Evolutionary conservation across 2,888 invertebrate genomes (phyloP).

Genomic region (Caenorhabditis parvicauda): DNA sequence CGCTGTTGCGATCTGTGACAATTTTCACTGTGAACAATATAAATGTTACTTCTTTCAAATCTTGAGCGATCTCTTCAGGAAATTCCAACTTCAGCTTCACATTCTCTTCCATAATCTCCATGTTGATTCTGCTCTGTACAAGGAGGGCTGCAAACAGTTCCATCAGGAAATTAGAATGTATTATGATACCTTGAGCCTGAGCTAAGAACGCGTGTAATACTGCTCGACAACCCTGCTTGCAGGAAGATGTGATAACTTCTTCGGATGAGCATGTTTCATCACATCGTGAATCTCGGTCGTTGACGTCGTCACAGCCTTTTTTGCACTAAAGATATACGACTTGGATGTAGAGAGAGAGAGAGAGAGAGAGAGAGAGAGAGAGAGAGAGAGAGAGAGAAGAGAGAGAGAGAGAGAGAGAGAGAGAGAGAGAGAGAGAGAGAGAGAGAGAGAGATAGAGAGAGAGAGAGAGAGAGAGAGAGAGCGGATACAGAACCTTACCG

Average conservation of each 20-base stretch:
- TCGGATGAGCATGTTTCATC: constrained; percentile 35
- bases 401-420: too few species aligned
- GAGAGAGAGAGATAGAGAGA: too few species aligned
- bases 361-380: too few species aligned
- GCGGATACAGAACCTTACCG: constrained; percentile 30
- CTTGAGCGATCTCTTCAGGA: constrained; percentile 27
- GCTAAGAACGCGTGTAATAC: constrained; percentile 51
- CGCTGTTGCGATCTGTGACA: constrained; percentile 46
- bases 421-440: too few species aligned
- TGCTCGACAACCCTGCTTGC: constrained; percentile 54
- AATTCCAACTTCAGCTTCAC: constrained; percentile 50
- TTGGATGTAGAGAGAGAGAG: background rate
- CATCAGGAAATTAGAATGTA: background rate
- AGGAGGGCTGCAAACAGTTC: constrained; percentile 7
- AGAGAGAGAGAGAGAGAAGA: too few species aligned
- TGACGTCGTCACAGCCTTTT: constrained; percentile 54
- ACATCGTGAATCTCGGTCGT: constrained; percentile 48
- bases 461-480: too few species aligned
- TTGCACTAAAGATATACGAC: constrained; percentile 34
- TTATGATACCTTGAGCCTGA: constrained; percentile 44
- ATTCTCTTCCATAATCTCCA: constrained; percentile 35
- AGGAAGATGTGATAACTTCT: constrained; percentile 18
- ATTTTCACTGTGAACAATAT: constrained; percentile 28
- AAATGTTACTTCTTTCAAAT: constrained; percentile 30
- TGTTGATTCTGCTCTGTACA: constrained; percentile 10